Base-by-base conservation (phyloP, 53 echinoderm and acorn worm genomes). In the Pentamera pediparva region DNA sequence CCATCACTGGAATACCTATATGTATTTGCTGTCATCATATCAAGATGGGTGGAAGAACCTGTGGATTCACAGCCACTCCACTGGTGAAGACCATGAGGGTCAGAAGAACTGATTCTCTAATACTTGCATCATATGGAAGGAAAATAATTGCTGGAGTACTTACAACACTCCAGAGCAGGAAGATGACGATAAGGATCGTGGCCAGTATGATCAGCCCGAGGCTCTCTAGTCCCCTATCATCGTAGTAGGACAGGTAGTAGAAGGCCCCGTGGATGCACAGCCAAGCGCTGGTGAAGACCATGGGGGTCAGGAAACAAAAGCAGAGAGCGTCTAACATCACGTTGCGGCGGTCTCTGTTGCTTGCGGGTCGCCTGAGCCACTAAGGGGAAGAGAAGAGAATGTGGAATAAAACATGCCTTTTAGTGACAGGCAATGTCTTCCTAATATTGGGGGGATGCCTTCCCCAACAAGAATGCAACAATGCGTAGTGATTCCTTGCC, bases 191-290 rank as follows among this genome's bases (percentile, higher is more conserved):
- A 35, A 89, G 75, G 11, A 89, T 48, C 17, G 63, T 50, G 7
- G 89, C 82, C 39, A 89, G 69, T 27, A 73, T 39, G 49, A 82
- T 70, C 32, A 89, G 70, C 20, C 89, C 89, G 22, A 82, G 21
- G 19, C 85, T 82, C 49, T 85, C 86, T 63, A 76, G 60, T 43
- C 65, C 75, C 20, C 82, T 74, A 52, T 74, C 75, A 37, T 85
- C 60, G 27, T 62, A 70, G 58, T 76, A 65, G 50, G 63, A 55
- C 18, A 85, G 58, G 59, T 85, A 82, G 62, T 89, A 86, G 20
- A 60, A 37, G 53, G 89, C 86, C 17, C 89, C 89, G 55, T 82
- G 86, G 24, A 89, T 59, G 57, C 89, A 89, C 38, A 89, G 75
- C 85, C 85, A 82, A 33, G 86, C 78, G 74, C 78, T 75, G 12